These are phyloP conservation scores for Darevskia mixta DNA, from an alignment of 2,797 vertebrate species.

Conservation along the genomic window DNA sequence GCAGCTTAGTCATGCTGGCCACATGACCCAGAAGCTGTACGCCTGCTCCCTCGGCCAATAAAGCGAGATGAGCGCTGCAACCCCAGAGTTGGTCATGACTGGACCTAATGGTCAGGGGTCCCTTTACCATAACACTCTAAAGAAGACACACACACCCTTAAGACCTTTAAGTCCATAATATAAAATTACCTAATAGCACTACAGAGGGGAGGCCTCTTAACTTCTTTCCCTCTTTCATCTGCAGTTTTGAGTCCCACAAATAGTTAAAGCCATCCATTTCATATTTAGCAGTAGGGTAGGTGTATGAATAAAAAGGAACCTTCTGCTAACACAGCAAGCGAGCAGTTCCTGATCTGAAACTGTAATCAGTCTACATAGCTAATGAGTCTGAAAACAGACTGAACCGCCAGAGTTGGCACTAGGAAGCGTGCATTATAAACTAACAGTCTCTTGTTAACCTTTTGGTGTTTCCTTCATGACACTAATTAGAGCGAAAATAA, in stretches of 20 bases:
- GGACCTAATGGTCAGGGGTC: no score
- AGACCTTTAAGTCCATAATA: no score
- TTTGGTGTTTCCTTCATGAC: slow-evolving; percentile 75
- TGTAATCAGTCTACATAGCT: slow-evolving; percentile 79
- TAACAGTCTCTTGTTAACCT: slow-evolving; percentile 80
- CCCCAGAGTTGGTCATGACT: no score
- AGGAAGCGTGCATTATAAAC: slow-evolving; percentile 79
- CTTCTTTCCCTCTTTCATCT: slow-evolving; percentile 42
- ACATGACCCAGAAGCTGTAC: no score
- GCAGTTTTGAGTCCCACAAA: slow-evolving; percentile 35
- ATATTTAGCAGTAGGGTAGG: slow-evolving; percentile 69
- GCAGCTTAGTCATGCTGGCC: no score
- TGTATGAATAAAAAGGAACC: slow-evolving; percentile 69
- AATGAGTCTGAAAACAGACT: slow-evolving; percentile 82
- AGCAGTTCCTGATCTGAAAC: slow-evolving; percentile 73
- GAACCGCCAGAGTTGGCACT: slow-evolving; percentile 76
- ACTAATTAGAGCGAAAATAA: slow-evolving; percentile 77
- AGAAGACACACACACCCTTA: no score
- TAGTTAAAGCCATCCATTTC: slow-evolving; percentile 65
- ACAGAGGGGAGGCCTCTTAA: slow-evolving; percentile 26
- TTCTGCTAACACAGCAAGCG: slow-evolving; percentile 74
- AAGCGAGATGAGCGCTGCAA: no score
- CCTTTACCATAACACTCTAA: no score
- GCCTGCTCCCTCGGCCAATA: no score
- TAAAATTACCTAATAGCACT: no score